These are phyloP conservation scores for Lepidonotus clava DNA, from an alignment of 2,888 invertebrate species.

Conservation along the genomic window DNA sequence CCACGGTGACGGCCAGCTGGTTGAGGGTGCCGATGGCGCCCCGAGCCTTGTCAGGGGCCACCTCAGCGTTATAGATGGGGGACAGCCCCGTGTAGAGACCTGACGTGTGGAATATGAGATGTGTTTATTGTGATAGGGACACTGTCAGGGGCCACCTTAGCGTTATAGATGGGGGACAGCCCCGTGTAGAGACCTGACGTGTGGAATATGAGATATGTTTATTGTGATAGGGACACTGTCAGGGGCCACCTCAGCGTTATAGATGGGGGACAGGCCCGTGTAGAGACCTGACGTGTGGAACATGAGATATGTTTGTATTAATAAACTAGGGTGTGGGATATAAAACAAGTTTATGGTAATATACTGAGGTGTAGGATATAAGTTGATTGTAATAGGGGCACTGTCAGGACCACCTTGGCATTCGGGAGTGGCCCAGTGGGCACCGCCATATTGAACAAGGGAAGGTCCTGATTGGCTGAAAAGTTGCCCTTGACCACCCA, in stretches of 20 bases:
- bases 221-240: slow-evolving; percentile 87
- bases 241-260: slow-evolving; percentile 98
- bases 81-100: slow-evolving; percentile 97
- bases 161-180: slow-evolving; percentile 99
- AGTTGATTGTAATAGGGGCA: no score
- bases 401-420: no score
- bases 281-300: slow-evolving; percentile 92
- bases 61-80: slow-evolving; percentile 99
- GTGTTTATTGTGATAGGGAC: slow-evolving; percentile 83
- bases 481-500: no score
- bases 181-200: slow-evolving; percentile 94
- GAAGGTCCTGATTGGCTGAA: no score
- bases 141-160: slow-evolving; percentile 97
- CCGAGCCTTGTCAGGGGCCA: slow-evolving; percentile 95
- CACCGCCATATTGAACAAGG: no score
- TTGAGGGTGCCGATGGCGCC: slow-evolving; percentile 92
- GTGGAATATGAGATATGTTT: slow-evolving; percentile 32
- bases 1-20: slow-evolving; percentile 97
- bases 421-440: no score
- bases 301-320: no score
- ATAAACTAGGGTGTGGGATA: no score
- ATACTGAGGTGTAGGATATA: no score
- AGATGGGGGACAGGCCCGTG: slow-evolving; percentile 98
- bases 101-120: slow-evolving; percentile 80
- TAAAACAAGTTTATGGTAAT: no score